These are phyloP conservation scores for Carduelis carduelis DNA, from an alignment of 2,797 vertebrate genomes.

Conservation along the genomic window DNA sequence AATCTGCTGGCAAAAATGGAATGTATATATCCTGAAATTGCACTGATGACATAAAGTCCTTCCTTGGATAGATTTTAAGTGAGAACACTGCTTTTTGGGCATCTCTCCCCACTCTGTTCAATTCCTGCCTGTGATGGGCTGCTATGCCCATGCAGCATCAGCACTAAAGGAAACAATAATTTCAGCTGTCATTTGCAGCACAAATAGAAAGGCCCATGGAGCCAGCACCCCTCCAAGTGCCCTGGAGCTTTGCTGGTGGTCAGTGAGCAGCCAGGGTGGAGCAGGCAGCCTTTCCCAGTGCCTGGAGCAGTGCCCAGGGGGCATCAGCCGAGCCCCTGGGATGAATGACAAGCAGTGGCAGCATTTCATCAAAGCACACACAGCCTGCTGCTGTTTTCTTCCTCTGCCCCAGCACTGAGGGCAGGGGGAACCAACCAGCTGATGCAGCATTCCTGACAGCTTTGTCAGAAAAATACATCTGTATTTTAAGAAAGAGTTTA, in stretches of 20 bases:
- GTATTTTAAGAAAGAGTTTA: background rate
- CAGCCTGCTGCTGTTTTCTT: background rate
- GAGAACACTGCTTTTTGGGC: background rate
- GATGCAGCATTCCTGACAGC: background rate
- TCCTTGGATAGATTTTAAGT: background rate
- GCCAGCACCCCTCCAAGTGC: background rate
- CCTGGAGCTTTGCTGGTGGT: background rate
- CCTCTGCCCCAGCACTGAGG: background rate
- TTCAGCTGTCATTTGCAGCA: background rate
- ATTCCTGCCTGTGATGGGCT: background rate
- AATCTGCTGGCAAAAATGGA: background rate
- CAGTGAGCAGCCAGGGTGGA: background rate
- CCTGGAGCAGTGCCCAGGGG: accelerated
- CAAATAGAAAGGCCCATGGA: background rate
- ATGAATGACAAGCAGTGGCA: background rate
- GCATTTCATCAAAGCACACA: background rate
- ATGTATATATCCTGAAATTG: background rate
- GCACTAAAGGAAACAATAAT: background rate
- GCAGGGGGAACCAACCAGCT: background rate
- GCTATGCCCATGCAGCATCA: background rate
- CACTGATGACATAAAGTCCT: background rate
- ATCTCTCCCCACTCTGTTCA: background rate
- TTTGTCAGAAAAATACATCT: background rate
- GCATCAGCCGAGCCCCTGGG: accelerated
- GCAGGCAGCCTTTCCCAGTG: background rate